These are phyloP conservation scores for Thera obeliscata DNA, from an alignment of 2,888 invertebrate species.

Conservation along the genomic window DNA sequence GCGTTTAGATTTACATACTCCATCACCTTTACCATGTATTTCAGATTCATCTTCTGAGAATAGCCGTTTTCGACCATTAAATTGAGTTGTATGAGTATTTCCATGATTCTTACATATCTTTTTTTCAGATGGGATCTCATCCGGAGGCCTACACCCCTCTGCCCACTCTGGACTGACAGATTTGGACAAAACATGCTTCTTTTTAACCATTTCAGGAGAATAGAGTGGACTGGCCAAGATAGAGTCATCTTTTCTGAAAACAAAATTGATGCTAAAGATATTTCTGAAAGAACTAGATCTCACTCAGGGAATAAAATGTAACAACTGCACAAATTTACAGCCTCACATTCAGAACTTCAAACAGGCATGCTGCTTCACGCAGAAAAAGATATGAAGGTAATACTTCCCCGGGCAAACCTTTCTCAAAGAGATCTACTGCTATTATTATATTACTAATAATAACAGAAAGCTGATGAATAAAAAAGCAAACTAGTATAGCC, in stretches of 20 bases:
- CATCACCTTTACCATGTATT: constrained; percentile 68
- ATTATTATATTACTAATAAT: background rate
- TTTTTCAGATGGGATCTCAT: constrained; percentile 50
- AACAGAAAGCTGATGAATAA: background rate
- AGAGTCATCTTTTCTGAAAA: constrained; percentile 66
- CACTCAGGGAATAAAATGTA: no score
- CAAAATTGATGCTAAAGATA: constrained; percentile 3
- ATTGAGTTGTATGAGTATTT: constrained; percentile 36
- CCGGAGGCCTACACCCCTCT: constrained; percentile 64
- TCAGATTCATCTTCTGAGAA: constrained; percentile 53
- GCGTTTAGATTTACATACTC: constrained; percentile 52
- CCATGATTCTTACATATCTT: constrained; percentile 53
- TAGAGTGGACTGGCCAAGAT: constrained; percentile 59
- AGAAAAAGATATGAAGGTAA: no score
- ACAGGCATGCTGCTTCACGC: no score
- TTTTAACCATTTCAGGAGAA: constrained; percentile 68
- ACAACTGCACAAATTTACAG: no score
- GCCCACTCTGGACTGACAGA: constrained; percentile 77
- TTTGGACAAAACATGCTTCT: constrained; percentile 56
- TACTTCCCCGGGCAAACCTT: no score
- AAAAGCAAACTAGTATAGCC: constrained; percentile 10
- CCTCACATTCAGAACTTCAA: no score
- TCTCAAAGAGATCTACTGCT: no score
- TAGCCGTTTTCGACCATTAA: constrained; percentile 53
- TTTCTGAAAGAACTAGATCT: background rate